Percentiles rank a stretch among this genome's conserved stretches.
phyloP scores from a whole-genome alignment of 2,113 vertebrate species.

The Spizaetus ornatus region DNA sequence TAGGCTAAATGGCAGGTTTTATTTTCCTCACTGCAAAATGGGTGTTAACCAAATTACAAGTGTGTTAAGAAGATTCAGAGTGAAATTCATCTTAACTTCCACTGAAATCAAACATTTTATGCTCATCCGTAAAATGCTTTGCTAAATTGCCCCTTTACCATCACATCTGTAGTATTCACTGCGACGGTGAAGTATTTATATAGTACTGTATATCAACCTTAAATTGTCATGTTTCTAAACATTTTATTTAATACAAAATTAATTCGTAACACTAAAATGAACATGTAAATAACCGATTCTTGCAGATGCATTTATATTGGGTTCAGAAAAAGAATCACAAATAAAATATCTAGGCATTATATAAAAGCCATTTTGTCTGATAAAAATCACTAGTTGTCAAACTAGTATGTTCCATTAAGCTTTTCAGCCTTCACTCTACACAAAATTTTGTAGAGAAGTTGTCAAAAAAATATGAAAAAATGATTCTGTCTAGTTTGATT shows the following conservation, averaged over 20 bases:
- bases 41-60: background rate
- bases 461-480: background rate
- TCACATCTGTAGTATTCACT: background rate
- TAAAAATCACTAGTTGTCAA: background rate
- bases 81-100: background rate
- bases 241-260: background rate
- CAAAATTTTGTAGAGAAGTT: background rate
- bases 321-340: background rate
- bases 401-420: background rate
- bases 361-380: background rate
- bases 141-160: background rate
- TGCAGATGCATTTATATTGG: background rate
- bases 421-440: background rate
- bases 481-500: background rate
- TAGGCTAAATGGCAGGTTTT: background rate
- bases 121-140: background rate
- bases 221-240: background rate
- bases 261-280: background rate
- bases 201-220: background rate
- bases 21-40: background rate
- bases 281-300: background rate
- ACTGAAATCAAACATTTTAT: background rate
- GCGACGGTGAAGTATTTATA: background rate
- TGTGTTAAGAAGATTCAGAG: background rate
- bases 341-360: background rate